phyloP scores from a whole-genome alignment of 2,113 vertebrate species.

The Abramis brama region DNA sequence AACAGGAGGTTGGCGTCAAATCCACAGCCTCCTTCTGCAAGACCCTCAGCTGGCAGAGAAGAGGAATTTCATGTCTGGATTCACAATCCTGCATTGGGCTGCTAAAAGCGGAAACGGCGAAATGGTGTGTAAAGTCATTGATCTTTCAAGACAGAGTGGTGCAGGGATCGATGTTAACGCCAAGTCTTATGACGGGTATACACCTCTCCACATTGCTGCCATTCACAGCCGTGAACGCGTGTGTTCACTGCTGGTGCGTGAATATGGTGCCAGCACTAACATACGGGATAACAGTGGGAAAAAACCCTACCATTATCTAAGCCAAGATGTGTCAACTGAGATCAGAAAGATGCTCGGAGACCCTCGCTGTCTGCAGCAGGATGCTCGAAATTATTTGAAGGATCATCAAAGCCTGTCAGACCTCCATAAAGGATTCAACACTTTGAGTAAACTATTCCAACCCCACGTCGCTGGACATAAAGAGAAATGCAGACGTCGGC shows the following conservation, averaged over 20 bases:
- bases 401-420: constrained; percentile 80
- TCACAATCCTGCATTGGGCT: constrained; percentile 94
- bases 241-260: constrained; percentile 78
- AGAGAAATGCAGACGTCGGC: constrained; percentile 77
- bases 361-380: constrained; percentile 51
- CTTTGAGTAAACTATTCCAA: constrained; percentile 85
- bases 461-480: constrained; percentile 72
- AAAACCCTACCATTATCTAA: constrained; percentile 87
- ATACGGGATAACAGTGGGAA: constrained; percentile 89
- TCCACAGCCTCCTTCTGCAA: constrained; percentile 81
- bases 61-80: constrained; percentile 91
- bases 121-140: constrained; percentile 82
- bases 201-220: constrained; percentile 89
- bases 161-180: constrained; percentile 78
- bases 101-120: constrained; percentile 86
- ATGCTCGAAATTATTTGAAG: constrained; percentile 71
- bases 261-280: constrained; percentile 79
- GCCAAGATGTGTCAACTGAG: constrained; percentile 68
- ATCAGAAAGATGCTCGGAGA: constrained; percentile 83
- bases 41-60: constrained; percentile 81
- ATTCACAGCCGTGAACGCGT: constrained; percentile 83
- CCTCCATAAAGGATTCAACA: constrained; percentile 80
- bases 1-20: constrained; percentile 84
- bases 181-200: constrained; percentile 88
- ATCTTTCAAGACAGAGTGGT: constrained; percentile 72